Conservation (phyloP, 1,140 invertebrate genomes). For the Drosophila kurseongensis region DNA sequence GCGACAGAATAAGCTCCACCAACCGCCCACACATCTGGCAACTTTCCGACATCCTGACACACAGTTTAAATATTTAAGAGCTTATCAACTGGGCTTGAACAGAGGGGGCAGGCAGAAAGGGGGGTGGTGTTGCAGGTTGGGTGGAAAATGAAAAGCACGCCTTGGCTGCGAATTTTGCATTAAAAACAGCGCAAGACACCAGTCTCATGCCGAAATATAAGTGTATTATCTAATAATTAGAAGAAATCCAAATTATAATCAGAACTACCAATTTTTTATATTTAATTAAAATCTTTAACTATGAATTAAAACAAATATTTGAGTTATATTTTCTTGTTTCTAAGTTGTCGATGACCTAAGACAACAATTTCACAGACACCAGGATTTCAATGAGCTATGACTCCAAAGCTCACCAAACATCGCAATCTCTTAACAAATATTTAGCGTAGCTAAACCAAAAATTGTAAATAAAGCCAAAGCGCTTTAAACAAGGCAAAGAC, state of each 20-base stretch:
- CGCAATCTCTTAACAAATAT: slow-evolving; percentile 8
- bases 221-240: too few relatives aligned
- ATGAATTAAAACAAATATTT: neutral
- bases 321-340: neutral
- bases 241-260: too few relatives aligned
- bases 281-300: neutral
- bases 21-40: slow-evolving; percentile 38
- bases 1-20: slow-evolving; percentile 38
- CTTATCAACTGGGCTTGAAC: slow-evolving; percentile 50
- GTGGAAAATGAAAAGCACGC: slow-evolving; percentile 10
- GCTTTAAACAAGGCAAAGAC: slow-evolving; percentile 2
- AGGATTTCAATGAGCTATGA: neutral
- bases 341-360: slow-evolving; percentile 5
- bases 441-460: slow-evolving; percentile 15
- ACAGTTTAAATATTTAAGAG: slow-evolving; percentile 54
- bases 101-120: neutral
- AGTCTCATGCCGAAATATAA: too few relatives aligned
- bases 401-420: neutral
- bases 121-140: neutral
- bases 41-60: slow-evolving; percentile 35
- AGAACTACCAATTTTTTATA: too few relatives aligned
- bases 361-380: neutral
- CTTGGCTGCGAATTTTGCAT: slow-evolving; percentile 31
- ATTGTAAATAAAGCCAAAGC: slow-evolving; percentile 17
- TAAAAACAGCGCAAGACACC: slow-evolving; percentile 35